Conservation (phyloP, 2,888 invertebrate genomes). For the Synanthedon formicaeformis region DNA sequence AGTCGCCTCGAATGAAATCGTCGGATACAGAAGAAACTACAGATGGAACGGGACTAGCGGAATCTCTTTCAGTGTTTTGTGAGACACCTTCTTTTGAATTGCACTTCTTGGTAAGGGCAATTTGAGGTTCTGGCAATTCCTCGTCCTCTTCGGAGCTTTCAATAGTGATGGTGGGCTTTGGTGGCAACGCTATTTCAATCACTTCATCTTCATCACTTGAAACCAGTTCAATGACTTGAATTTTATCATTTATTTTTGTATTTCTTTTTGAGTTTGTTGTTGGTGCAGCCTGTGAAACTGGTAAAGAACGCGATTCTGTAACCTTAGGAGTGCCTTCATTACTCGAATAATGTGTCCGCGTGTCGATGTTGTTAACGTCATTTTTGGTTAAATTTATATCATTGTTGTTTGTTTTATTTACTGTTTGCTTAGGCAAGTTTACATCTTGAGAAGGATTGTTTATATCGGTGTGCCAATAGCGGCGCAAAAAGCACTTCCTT, state of each 20-base stretch:
- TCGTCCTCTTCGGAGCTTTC: conserved; percentile 66
- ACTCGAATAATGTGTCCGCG: conserved; percentile 7
- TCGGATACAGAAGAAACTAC: conserved; percentile 62
- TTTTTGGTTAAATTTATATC: conserved; percentile 3
- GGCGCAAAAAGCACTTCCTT: conserved; percentile 40
- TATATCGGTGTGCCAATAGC: conserved; percentile 49
- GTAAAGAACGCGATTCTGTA: conserved; percentile 9
- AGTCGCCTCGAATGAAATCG: conserved; percentile 61
- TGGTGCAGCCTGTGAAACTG: conserved; percentile 38
- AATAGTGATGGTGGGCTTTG: conserved; percentile 59
- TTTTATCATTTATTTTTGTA: conserved; percentile 34
- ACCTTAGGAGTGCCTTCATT: conserved; percentile 30
- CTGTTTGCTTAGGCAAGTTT: conserved; percentile 23
- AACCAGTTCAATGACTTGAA: conserved; percentile 32
- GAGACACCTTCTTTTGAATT: conserved; percentile 14
- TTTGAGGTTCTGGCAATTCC: conserved; percentile 20
- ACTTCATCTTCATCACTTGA: conserved; percentile 65
- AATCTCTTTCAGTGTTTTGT: conserved; percentile 26
- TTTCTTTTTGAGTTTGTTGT: conserved; percentile 36
- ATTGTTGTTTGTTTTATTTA: conserved; percentile 14
- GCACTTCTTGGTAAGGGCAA: conserved; percentile 9
- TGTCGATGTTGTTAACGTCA: too few relatives aligned
- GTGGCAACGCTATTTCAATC: conserved; percentile 54
- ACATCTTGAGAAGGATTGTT: conserved; percentile 31
- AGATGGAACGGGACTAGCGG: conserved; percentile 59